Percentiles rank a stretch among this genome's conserved stretches.
Evolutionary conservation across 2,797 vertebrate genomes (phyloP).

Genomic region (Mus caroli): DNA sequence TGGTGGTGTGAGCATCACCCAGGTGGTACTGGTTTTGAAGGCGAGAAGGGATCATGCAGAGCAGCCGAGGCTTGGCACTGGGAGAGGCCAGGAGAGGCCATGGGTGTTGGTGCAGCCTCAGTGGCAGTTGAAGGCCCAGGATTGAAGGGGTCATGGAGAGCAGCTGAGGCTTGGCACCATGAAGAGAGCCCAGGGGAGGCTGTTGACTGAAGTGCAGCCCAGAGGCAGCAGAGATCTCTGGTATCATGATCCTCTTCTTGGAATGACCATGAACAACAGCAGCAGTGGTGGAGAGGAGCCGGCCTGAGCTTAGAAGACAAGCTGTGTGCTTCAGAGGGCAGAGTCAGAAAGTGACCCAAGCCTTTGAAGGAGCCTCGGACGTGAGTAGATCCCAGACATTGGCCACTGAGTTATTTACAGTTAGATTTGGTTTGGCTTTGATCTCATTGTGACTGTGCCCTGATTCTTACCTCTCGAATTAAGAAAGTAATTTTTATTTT

Average conservation of each 20-base stretch:
- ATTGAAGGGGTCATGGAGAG: not conserved
- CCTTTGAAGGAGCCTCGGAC: not conserved
- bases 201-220: not conserved
- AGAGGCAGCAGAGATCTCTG: not conserved
- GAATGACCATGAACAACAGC: not conserved
- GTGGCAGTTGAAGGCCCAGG: not conserved
- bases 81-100: not conserved
- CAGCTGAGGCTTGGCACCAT: not conserved
- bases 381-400: not conserved
- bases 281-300: not conserved
- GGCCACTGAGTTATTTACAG: not conserved
- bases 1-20: too few species aligned
- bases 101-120: not conserved
- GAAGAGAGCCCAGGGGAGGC: not conserved
- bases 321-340: not conserved
- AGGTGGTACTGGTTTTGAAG: too few species aligned
- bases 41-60: not conserved
- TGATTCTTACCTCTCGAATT: not conserved
- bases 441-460: not conserved
- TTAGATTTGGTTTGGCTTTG: not conserved
- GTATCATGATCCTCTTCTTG: not conserved
- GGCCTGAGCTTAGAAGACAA: not conserved
- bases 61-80: not conserved
- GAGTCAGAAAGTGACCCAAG: not conserved
- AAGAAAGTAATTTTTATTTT: not conserved